A percentile compares a stretch with the other conserved stretches of the same genome.
Conservation (phyloP, 1,140 invertebrate genomes). For the Pachyrhynchus sulphureomaculatus region DNA sequence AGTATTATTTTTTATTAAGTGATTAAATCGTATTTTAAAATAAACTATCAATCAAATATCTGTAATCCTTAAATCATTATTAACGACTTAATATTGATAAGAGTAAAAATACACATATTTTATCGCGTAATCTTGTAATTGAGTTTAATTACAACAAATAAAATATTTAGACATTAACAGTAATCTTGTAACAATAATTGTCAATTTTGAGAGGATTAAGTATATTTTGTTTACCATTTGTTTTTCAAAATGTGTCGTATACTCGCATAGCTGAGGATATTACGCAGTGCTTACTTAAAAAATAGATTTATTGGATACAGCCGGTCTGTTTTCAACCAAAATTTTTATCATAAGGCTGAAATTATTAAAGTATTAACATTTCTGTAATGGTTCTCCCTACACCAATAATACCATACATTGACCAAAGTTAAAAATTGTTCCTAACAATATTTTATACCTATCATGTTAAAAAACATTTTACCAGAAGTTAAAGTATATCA, state of each 20-base stretch:
- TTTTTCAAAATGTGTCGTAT: conserved; percentile 5
- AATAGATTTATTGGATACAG: no score
- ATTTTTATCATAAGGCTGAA: no score
- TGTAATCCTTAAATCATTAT: conserved; percentile 24
- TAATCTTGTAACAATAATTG: conserved; percentile 19
- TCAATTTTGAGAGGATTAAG: conserved; percentile 19
- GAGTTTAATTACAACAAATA: conserved; percentile 18
- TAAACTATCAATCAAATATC: conserved; percentile 25
- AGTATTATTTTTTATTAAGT: conserved; percentile 14
- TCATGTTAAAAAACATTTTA: no score
- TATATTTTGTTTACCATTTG: conserved; percentile 1
- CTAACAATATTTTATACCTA: no score
- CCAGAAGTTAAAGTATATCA: no score
- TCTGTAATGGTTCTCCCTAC: no score
- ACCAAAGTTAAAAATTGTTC: no score
- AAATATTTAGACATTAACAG: conserved; percentile 18
- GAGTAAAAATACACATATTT: conserved; percentile 3
- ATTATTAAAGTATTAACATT: no score
- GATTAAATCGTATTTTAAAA: conserved; percentile 24
- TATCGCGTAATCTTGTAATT: conserved; percentile 23
- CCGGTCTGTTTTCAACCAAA: no score
- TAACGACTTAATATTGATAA: conserved; percentile 22
- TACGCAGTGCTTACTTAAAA: not conserved
- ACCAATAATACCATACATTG: no score
- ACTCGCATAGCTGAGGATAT: not conserved